Evolutionary conservation across 2,797 vertebrate genomes (phyloP), one percentile per base, ranked within the genome.

Genomic region (Mastacembelus armatus): DNA sequence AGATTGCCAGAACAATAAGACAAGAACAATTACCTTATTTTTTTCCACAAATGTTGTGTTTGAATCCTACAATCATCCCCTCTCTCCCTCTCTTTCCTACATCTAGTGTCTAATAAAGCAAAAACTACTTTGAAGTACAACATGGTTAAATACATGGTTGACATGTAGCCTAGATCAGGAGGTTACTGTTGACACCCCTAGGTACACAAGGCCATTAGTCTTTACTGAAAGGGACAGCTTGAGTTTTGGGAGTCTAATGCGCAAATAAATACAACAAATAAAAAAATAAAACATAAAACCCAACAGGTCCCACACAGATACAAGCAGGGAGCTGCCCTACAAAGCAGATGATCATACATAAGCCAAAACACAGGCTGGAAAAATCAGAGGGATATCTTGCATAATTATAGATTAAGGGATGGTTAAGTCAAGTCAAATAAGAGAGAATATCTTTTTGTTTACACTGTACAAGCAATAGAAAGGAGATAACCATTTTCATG

Each of bases 311-410:
- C 54, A 63, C 27, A 42, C 29, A 44, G 54, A 66, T 64, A 75
- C 36, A 4, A 61, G 30, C 33, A 29, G 10, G 12, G 63, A 74
- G 68, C 60, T 67, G 32, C 70, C 63, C 52, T 44, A 56, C 40
- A 73, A 71, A 84, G 77, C 84, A 87, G 78, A 86, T 70, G 24
- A 66, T 38, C 78, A 74, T 32, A 18, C 24, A 4, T 4, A 2
- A 70, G 80, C 78, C 83, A 88, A 66, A 65, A 54, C 69, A 55
- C 61, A 59, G 9, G 26, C 43, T 61, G 59, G 14, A 51, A 14
- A 44, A 66, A 52, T 69, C 52, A 44, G 57, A 36, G n/a, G 22
- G 50, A 67, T 59, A 71, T 60, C 18, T 52, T 48, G 55, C 55
- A 65, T 47, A 39, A 32, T 45, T 51, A 43, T 35, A 21, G 35